Conservation (phyloP, 2,113 vertebrate species). For the Trogon surrucura region DNA sequence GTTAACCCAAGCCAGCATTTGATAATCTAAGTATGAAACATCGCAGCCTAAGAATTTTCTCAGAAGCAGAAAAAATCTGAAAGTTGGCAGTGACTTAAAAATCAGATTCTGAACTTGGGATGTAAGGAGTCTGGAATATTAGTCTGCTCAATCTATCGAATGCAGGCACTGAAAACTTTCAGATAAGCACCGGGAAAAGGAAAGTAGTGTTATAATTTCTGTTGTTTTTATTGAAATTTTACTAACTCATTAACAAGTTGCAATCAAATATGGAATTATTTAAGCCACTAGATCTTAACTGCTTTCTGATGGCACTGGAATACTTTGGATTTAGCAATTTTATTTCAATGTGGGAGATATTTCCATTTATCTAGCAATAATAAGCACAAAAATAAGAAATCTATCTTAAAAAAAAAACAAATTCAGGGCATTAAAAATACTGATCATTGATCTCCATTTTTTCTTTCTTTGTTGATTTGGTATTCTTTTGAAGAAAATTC, state of each 20-base stretch:
- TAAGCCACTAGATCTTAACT: neutral
- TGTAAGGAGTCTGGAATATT: accelerated
- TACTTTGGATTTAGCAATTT: neutral
- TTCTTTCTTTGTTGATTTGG: neutral
- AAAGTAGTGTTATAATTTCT: neutral
- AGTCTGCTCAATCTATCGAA: neutral
- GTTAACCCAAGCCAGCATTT: neutral
- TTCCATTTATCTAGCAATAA: neutral
- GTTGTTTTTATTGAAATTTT: neutral
- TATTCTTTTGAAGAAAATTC: neutral
- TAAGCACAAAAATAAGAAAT: neutral
- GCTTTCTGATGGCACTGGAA: neutral
- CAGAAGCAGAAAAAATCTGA: neutral
- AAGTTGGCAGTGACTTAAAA: neutral
- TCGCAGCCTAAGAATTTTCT: neutral
- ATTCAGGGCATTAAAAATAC: neutral
- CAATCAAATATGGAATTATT: neutral
- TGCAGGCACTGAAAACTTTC: neutral
- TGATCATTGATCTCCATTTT: neutral
- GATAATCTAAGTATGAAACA: neutral
- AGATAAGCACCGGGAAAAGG: neutral
- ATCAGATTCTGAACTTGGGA: neutral
- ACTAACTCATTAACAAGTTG: neutral
- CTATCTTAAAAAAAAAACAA: neutral
- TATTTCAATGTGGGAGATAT: neutral